Base-by-base conservation (phyloP, 2,797 vertebrate genomes). In the Taeniopygia guttata region DNA sequence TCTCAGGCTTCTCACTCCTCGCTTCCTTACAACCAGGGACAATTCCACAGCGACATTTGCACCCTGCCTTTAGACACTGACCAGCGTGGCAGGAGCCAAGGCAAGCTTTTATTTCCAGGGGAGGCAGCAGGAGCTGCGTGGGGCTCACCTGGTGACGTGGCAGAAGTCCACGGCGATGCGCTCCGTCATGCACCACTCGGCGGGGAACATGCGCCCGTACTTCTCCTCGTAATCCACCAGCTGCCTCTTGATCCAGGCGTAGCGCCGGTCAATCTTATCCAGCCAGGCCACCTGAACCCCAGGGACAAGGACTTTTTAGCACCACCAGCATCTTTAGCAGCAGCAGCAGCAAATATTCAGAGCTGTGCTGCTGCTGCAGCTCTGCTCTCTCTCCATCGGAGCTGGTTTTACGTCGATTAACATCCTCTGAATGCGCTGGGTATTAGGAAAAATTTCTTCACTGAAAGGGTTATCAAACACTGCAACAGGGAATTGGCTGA, bases 141-240 rank as follows among this genome's bases (percentile, higher is more conserved):
- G 22, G 2, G 30, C 95, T 97, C 96, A 98, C 99, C 98, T 98
- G 36, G 99, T 99, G 93, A 99, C 97, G 14, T 99, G 99, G 96
- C 99, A 99, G 97, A 99, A 99, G 93, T 99, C 99, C 49, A 99
- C 99, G 5, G 99, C 98, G 25, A 99, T 99, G 63, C 99, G 98
- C 94, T 99, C 99, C 0, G 99, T 99, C 99, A 99, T 99, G 96
- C 98, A 98, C 99, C 99, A 99, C 90, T 99, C 99, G 13, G 96
- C 97, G 1, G 99, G 99, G 89, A 99, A 99, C 99, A 99, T 99
- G 38, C 98, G 98, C 4, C 98, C 98, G 4, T 99, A 99, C 91
- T 99, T 99, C 96, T 99, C 99, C 96, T 99, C 99, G 4, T 99
- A 99, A 96, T 99, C 99, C 91, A 99, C 97, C 80, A 99, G 98